Conservation (phyloP, 1,140 invertebrate genomes). For the Drusus annulatus region DNA sequence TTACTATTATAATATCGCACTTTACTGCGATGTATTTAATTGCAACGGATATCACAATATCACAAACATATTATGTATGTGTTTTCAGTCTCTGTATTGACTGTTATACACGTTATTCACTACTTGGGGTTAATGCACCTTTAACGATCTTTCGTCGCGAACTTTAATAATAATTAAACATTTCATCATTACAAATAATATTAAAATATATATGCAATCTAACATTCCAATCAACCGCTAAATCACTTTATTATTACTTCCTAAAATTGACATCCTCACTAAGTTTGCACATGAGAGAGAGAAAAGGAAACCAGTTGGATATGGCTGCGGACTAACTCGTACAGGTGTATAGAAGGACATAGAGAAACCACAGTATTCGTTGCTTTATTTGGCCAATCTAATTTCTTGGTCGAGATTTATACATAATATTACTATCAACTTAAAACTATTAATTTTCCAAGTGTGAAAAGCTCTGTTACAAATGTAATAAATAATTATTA, state of each 20-base stretch:
- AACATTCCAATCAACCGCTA: conserved; percentile 1
- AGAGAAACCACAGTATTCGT: conserved; percentile 58
- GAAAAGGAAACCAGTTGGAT: conserved; percentile 5
- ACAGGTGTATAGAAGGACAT: conserved; percentile 59
- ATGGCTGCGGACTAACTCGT: neutral
- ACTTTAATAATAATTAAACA: neutral
- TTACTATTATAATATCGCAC: conserved; percentile 32
- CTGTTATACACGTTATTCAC: conserved; percentile 20
- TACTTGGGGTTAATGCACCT: conserved; percentile 24
- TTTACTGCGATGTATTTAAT: conserved; percentile 17
- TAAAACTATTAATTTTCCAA: conserved; percentile 56
- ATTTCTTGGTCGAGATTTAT: conserved; percentile 48
- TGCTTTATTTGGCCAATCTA: conserved; percentile 53
- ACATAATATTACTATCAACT: conserved; percentile 45
- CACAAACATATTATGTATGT: conserved; percentile 30
- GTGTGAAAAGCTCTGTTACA: conserved; percentile 58
- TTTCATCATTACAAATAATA: conserved; percentile 25
- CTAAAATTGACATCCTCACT: conserved; percentile 31
- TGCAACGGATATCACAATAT: conserved; percentile 33
- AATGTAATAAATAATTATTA: neutral
- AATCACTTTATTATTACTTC: conserved; percentile 16
- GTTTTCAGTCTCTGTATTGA: conserved; percentile 34
- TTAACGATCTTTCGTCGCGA: neutral
- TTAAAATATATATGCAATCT: conserved; percentile 12
- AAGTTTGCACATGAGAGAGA: neutral